Base-by-base conservation (phyloP, 92 coral and sea anemone genomes). In the Phenganax marumi region DNA sequence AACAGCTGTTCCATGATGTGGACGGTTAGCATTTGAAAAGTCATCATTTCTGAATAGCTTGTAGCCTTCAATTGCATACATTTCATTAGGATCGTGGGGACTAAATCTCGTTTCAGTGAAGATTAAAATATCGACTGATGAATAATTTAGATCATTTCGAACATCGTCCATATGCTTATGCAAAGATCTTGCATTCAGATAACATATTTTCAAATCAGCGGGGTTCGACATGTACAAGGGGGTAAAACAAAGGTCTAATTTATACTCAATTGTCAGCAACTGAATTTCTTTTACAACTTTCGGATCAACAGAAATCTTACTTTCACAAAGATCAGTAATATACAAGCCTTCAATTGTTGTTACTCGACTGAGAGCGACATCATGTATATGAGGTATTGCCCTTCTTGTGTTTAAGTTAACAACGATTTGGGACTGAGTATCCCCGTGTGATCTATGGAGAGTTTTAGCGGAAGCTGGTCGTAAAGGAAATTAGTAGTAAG, bases 1-100 rank as follows among this genome's bases (percentile, higher is more conserved):
- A n/a, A 90, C 89, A 72, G 88, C 90, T 68, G 85, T 90, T 26
- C 90, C 92, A 72, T 84, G 87, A 87, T 53, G 84, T 23, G 86
- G 90, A 52, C 89, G 33, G 87, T 50, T 66, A 87, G 80, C 87
- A 66, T 39, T 12, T 54, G 85, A 16, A 69, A 79, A 82, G 52
- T 73, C 82, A 70, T 85, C 88, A 85, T 85, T 85, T 56, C 88
- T 69, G 51, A 79, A 85, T 69, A 85, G 47, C 18, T 51, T 63
- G 77, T 77, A 84, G 58, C 57, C 72, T 53, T 77, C 60, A 73
- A 90, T 73, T 6, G 1, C 43, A 87, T 90, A 90, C 76, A 84
- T 47, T 68, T 21, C n/a, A 65, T 84, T 62, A 73, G 43, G 80
- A 33, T 90, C 90, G 26, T 70, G 33, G 56, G 33, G 80, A 84